Evolutionary conservation across 2,113 vertebrate species (phyloP).

Genomic region (Rostratula benghalensis): DNA sequence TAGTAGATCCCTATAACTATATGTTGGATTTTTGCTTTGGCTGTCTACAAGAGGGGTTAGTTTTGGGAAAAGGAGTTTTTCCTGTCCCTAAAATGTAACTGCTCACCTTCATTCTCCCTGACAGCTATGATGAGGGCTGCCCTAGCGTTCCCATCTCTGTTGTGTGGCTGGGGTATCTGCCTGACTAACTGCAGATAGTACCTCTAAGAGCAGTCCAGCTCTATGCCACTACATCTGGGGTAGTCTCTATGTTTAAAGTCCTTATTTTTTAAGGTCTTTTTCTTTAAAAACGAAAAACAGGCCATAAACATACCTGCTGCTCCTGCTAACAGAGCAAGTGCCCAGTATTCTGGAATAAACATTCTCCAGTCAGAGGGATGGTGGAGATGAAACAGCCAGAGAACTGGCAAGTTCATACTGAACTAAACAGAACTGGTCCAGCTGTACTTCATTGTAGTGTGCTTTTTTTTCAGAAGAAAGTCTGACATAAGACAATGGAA

Average conservation of each 20-base stretch:
- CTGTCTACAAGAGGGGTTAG: neutral
- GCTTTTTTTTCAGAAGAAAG: neutral
- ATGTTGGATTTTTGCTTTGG: neutral
- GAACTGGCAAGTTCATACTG: neutral
- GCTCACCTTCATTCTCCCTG: neutral
- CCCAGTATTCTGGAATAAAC: neutral
- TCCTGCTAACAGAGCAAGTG: neutral
- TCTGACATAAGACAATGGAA: neutral
- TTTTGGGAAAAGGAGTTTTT: neutral
- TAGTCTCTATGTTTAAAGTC: neutral
- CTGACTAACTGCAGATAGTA: too few species aligned
- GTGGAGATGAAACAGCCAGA: neutral
- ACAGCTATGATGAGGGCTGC: neutral
- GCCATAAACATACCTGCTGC: fast-evolving
- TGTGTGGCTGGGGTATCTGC: neutral
- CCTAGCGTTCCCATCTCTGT: fast-evolving
- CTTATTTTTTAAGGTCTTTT: too few species aligned
- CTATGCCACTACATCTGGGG: neutral
- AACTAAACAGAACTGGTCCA: fast-evolving
- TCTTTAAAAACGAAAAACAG: too few species aligned
- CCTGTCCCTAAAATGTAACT: neutral
- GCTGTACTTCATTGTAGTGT: neutral
- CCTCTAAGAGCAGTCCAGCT: neutral
- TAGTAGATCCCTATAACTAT: neutral
- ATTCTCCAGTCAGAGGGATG: neutral